A percentile compares a stretch with the other conserved stretches of the same genome.
Evolutionary conservation across 2,888 invertebrate genomes (phyloP).

Genomic region (Hydriomena furcata): DNA sequence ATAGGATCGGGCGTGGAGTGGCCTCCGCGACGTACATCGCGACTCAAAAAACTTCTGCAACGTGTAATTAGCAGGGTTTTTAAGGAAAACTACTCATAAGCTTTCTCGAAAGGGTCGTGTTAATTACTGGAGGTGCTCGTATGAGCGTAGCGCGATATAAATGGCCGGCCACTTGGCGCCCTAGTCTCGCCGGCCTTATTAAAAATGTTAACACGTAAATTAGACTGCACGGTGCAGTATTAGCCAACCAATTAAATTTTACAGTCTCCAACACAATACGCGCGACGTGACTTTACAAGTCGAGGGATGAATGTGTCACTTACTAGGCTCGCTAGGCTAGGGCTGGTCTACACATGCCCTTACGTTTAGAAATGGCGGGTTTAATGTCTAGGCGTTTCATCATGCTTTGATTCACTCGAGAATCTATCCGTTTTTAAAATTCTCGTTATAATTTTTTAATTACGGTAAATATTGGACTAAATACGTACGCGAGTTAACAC

Average conservation of each 20-base stretch:
- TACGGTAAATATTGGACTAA: conserved; percentile 67
- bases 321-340: conserved; percentile 34
- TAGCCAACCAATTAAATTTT: conserved; percentile 81
- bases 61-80: conserved; percentile 77
- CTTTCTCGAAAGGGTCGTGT: conserved; percentile 78
- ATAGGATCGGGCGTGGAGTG: conserved; percentile 52
- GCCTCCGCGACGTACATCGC: conserved; percentile 39
- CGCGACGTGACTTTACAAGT: conserved; percentile 58
- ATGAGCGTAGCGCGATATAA: conserved; percentile 70
- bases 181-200: conserved; percentile 78
- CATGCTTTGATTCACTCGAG: conserved; percentile 55
- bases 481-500: conserved; percentile 60
- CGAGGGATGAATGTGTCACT: conserved; percentile 50
- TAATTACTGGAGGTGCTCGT: conserved; percentile 79
- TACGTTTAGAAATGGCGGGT: conserved; percentile 43
- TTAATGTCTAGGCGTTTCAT: conserved; percentile 35
- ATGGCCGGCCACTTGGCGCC: conserved; percentile 81
- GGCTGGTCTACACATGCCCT: conserved; percentile 41
- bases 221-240: conserved; percentile 72
- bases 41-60: conserved; percentile 58
- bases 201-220: conserved; percentile 83
- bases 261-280: conserved; percentile 65
- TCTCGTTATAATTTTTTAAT: conserved; percentile 58
- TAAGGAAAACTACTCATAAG: conserved; percentile 82
- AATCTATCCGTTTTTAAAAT: conserved; percentile 38